Percentiles rank a stretch among this genome's conserved stretches.
Conservation (phyloP, 2,113 vertebrate genomes). For the Chaenocephalus aceratus region DNA sequence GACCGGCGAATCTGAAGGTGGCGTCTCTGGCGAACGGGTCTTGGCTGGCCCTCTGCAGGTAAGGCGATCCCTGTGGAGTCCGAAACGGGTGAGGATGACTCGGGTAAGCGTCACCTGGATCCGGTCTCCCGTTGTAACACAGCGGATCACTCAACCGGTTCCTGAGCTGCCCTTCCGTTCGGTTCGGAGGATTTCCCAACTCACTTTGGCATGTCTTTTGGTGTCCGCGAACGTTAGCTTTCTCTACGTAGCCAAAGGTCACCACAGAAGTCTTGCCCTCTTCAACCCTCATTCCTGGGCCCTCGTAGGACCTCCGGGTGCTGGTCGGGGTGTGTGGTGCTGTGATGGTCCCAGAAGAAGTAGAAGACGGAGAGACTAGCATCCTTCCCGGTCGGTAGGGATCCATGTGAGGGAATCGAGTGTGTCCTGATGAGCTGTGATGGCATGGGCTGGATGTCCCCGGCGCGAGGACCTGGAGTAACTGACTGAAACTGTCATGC, state of each 20-base stretch:
- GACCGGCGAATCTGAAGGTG: constrained; percentile 51
- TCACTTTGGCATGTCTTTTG: constrained; percentile 61
- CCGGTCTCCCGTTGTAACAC: constrained; percentile 23
- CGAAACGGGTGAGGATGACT: constrained; percentile 16
- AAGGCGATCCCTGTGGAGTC: constrained; percentile 44
- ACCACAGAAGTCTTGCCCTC: constrained; percentile 90
- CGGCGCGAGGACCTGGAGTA: constrained; percentile 68
- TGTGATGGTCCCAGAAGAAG: constrained; percentile 76
- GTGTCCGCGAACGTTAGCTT: constrained; percentile 86
- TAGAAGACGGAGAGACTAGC: constrained; percentile 47
- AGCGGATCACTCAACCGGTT: constrained; percentile 75
- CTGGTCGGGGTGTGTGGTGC: constrained; percentile 86
- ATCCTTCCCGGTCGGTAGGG: constrained; percentile 43
- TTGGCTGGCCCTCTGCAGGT: constrained; percentile 46
- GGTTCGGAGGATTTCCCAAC: constrained; percentile 68
- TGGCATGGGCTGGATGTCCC: constrained; percentile 40
- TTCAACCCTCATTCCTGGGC: constrained; percentile 45
- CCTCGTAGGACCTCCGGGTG: neutral
- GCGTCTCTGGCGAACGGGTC: constrained; percentile 72
- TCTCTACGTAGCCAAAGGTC: constrained; percentile 96
- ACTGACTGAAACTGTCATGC: constrained; percentile 61
- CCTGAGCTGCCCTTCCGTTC: constrained; percentile 41
- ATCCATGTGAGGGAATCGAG: constrained; percentile 70
- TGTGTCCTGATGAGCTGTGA: constrained; percentile 73
- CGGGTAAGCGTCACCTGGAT: constrained; percentile 2